phyloP scores from a whole-genome alignment of 2,113 vertebrate species.

The Forbesichthys papilliferus region DNA sequence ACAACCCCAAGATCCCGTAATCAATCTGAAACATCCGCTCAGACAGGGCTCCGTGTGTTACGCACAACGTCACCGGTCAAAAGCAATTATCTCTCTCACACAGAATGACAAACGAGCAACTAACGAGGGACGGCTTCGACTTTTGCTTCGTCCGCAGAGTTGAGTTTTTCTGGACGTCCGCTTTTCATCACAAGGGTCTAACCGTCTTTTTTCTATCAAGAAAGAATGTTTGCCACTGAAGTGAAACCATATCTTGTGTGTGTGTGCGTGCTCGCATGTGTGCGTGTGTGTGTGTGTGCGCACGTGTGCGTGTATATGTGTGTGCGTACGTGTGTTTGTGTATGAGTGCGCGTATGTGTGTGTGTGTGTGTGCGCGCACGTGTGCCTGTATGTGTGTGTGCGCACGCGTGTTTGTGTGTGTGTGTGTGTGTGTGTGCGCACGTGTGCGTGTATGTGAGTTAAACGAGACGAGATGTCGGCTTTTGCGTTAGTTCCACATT shows the following conservation, averaged over 20 bases:
- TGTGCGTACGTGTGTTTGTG: neutral
- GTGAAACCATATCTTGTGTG: neutral
- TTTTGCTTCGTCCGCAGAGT: conserved; percentile 29
- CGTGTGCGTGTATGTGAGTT: neutral
- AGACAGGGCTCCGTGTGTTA: conserved; percentile 57
- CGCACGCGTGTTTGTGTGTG: too few species aligned
- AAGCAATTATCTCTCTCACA: conserved; percentile 58
- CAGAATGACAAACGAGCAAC: conserved; percentile 16
- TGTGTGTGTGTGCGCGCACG: too few species aligned
- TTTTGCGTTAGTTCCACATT: neutral
- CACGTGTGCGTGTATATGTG: neutral
- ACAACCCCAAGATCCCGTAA: conserved; percentile 65
- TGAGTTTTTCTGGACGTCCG: neutral
- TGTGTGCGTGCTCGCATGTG: neutral
- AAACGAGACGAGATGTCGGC: too few species aligned
- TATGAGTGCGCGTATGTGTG: too few species aligned
- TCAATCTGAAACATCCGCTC: conserved; percentile 67
- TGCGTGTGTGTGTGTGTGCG: neutral
- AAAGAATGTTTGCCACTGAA: neutral
- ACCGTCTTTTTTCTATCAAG: conserved; percentile 2
- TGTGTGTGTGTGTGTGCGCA: neutral
- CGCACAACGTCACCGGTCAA: conserved; percentile 62
- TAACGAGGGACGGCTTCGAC: conserved; percentile 21
- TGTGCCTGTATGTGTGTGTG: too few species aligned
- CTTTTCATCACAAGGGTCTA: conserved; percentile 12